A percentile compares a stretch with the other conserved stretches of the same genome.
These are phyloP conservation scores for Scalopus aquaticus DNA, from an alignment of 2,113 vertebrate genomes.

Conservation along the genomic window DNA sequence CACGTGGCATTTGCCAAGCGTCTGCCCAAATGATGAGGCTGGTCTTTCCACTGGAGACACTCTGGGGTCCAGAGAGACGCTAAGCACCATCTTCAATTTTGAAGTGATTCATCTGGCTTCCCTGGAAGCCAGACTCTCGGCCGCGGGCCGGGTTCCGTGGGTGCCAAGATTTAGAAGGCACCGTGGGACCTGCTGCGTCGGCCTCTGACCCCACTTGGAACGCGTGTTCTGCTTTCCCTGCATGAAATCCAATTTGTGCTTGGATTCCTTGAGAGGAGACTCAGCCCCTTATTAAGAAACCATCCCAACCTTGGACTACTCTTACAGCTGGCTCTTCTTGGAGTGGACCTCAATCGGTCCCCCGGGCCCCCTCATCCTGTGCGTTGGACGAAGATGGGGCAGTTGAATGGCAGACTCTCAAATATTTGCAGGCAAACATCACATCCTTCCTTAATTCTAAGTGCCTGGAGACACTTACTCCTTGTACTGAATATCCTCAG, in stretches of 20 bases:
- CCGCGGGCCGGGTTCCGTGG: accelerated
- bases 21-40: too few relatives aligned
- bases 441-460: not conserved
- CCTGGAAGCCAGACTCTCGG: accelerated
- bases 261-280: accelerated
- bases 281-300: not conserved
- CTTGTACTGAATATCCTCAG: not conserved
- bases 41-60: not conserved
- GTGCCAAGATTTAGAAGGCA: accelerated
- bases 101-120: accelerated
- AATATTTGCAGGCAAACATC: not conserved
- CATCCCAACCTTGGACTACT: accelerated
- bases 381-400: accelerated
- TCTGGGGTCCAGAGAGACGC: accelerated
- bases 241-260: accelerated
- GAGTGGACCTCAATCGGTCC: accelerated
- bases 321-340: accelerated
- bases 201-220: not conserved
- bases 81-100: accelerated
- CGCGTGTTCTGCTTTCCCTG: accelerated
- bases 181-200: accelerated
- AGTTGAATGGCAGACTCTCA: accelerated
- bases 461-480: accelerated
- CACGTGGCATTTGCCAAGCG: not conserved
- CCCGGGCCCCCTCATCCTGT: accelerated